Conservation (phyloP, 2,888 invertebrate species). For the Deilephila elpenor region DNA sequence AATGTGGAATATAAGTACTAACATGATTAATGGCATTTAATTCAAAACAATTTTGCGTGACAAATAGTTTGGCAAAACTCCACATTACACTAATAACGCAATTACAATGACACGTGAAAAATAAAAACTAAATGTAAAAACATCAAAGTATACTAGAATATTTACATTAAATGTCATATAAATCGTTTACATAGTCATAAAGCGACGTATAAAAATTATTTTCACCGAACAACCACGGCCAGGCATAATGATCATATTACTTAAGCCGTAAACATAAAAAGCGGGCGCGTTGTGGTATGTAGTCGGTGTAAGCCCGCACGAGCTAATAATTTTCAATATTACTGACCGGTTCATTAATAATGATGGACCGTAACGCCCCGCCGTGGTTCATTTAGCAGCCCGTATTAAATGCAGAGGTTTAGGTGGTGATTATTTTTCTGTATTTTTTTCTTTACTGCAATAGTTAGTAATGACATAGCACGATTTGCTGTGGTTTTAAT, state of each 20-base stretch:
- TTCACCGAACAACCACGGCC: background rate
- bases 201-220: slow-evolving; percentile 7
- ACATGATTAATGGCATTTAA: background rate
- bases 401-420: background rate
- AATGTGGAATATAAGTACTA: too few species aligned
- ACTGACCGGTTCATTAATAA: slow-evolving; percentile 49
- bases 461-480: too few species aligned
- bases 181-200: slow-evolving; percentile 10
- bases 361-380: slow-evolving; percentile 35
- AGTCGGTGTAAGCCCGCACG: slow-evolving; percentile 52
- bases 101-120: background rate
- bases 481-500: too few species aligned
- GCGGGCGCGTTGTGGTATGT: slow-evolving; percentile 45
- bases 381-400: slow-evolving; percentile 23
- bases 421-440: background rate
- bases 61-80: background rate
- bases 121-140: slow-evolving; percentile 2
- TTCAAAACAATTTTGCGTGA: background rate
- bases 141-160: background rate
- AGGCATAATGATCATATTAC: slow-evolving; percentile 14
- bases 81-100: background rate
- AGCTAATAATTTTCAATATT: slow-evolving; percentile 58
- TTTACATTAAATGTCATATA: slow-evolving; percentile 15
- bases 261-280: slow-evolving; percentile 47
- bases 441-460: too few species aligned